A percentile compares a stretch with the other conserved stretches of the same genome.
These are phyloP conservation scores for Hypomesus transpacificus DNA, from an alignment of 2,113 vertebrate species.

Conservation along the genomic window DNA sequence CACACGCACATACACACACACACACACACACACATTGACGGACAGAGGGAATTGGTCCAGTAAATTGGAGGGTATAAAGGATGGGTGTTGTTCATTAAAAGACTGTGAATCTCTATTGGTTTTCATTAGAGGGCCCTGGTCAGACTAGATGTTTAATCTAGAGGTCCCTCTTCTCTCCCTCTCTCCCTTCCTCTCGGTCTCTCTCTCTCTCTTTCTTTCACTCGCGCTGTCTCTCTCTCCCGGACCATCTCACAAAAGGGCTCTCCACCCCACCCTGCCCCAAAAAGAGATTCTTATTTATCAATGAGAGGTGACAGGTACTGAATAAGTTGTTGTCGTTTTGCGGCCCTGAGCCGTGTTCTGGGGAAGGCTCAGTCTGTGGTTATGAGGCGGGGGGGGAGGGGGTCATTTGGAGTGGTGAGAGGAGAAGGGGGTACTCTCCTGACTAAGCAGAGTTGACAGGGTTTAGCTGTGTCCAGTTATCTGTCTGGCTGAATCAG, in stretches of 20 bases:
- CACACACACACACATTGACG: slow-evolving; percentile 65
- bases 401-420: not conserved
- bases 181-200: slow-evolving; percentile 39
- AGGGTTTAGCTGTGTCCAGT: slow-evolving; percentile 23
- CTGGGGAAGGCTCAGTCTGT: not conserved
- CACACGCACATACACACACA: too few relatives aligned
- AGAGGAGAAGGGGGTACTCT: slow-evolving; percentile 6
- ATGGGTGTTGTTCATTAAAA: slow-evolving; percentile 90
- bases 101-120: slow-evolving; percentile 91
- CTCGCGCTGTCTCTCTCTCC: not conserved
- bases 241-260: slow-evolving; percentile 17
- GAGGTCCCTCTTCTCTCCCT: slow-evolving; percentile 73
- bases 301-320: slow-evolving; percentile 84
- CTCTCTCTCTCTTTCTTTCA: slow-evolving; percentile 38
- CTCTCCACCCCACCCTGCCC: slow-evolving; percentile 37
- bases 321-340: slow-evolving; percentile 79
- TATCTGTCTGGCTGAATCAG: slow-evolving; percentile 40
- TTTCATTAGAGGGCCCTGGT: slow-evolving; percentile 86
- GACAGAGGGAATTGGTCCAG: slow-evolving; percentile 86
- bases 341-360: not conserved
- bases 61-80: slow-evolving; percentile 91
- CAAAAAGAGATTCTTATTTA: slow-evolving; percentile 93
- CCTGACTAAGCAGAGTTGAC: slow-evolving; percentile 46
- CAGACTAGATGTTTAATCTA: slow-evolving; percentile 87
- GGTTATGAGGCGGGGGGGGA: slow-evolving; percentile 13